Conservation (phyloP, 2,797 vertebrate species). For the Erpetoichthys calabaricus region DNA sequence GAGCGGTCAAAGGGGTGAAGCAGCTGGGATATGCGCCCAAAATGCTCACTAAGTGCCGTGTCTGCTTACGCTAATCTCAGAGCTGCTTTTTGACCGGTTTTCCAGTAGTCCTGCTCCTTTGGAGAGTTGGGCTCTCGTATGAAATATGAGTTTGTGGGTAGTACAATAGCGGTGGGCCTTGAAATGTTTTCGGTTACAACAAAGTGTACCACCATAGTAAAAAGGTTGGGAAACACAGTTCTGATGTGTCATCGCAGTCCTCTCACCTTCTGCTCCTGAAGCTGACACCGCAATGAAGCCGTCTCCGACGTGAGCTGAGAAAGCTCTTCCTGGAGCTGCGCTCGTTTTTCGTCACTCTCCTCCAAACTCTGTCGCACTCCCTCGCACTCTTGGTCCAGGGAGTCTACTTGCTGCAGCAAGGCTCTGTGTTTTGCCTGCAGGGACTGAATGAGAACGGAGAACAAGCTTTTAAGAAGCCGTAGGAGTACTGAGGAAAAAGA, state of each 20-base stretch:
- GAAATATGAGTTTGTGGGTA: no score
- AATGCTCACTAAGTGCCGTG: no score
- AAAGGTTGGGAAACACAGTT: no score
- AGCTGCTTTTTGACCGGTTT: no score
- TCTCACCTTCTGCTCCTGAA: constrained; percentile 54
- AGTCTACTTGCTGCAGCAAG: constrained; percentile 56
- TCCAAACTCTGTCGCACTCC: constrained; percentile 49
- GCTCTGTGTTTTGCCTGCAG: constrained; percentile 63
- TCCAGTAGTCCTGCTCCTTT: no score
- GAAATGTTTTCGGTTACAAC: no score
- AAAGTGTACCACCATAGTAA: no score
- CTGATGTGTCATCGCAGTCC: not conserved
- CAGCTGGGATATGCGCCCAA: no score
- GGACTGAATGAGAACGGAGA: constrained; percentile 38
- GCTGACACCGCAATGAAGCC: constrained; percentile 31
- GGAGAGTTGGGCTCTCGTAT: no score
- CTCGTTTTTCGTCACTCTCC: constrained; percentile 40
- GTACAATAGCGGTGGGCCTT: no score
- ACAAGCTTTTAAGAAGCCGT: not conserved
- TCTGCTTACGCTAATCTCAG: no score
- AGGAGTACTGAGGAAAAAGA: not conserved
- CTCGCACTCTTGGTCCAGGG: constrained; percentile 57
- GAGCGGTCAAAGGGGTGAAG: no score
- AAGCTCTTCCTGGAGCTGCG: constrained; percentile 36
- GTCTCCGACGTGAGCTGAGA: constrained; percentile 32